These are phyloP conservation scores for Sinhomidia bicolor DNA, from an alignment of 2,888 invertebrate genomes.

Conservation along the genomic window DNA sequence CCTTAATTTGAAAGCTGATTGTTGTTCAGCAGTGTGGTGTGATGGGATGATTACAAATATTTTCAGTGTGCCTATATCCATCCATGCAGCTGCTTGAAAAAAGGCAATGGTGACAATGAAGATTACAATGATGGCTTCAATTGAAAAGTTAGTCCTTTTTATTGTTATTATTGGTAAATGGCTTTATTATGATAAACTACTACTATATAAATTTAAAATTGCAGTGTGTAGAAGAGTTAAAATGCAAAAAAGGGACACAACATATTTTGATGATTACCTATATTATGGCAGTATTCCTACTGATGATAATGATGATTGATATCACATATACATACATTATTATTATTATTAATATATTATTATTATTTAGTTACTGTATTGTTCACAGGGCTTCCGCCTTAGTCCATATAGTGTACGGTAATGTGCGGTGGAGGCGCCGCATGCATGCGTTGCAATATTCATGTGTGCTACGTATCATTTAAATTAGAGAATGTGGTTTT, in stretches of 20 bases:
- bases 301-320: constrained; percentile 31
- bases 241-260: not conserved
- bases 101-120: not conserved
- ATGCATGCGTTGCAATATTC: constrained; percentile 13
- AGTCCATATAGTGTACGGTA: constrained; percentile 16
- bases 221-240: not conserved
- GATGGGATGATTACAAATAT: constrained; percentile 39
- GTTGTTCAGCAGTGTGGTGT: not conserved
- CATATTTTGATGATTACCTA: not conserved
- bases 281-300: not conserved
- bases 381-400: constrained; percentile 33
- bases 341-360: not conserved
- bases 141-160: constrained; percentile 40
- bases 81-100: not conserved
- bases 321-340: not conserved
- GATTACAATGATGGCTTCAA: not conserved
- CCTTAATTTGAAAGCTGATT: constrained; percentile 24
- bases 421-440: constrained; percentile 26
- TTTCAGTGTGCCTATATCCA: not conserved
- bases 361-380: not conserved
- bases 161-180: constrained; percentile 33
- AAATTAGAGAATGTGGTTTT: constrained; percentile 17
- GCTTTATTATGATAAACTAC: constrained; percentile 13
- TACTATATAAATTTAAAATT: constrained; percentile 22
- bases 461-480: not conserved